A percentile compares a stretch with the other conserved stretches of the same genome.
phyloP scores from a whole-genome alignment of 2,888 invertebrate species.

The Tipula helvola region DNA sequence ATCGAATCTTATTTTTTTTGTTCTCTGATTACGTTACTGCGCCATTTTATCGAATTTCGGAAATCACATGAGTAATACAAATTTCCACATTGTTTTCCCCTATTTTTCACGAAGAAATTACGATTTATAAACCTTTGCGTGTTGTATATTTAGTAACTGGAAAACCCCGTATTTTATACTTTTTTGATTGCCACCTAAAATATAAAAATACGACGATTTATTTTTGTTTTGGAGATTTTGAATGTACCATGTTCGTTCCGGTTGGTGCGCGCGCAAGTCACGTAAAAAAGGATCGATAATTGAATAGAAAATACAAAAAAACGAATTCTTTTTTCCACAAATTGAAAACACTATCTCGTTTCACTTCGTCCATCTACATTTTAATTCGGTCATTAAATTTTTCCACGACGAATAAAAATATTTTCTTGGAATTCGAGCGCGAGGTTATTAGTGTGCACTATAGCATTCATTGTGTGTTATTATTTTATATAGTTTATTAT shows the following conservation, averaged over 20 bases:
- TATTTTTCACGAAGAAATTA: not conserved
- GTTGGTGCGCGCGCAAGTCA: not conserved
- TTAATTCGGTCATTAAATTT: not conserved
- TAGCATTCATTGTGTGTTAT: not conserved
- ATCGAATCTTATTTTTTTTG: not conserved
- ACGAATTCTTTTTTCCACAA: not conserved
- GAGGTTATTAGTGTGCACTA: not conserved
- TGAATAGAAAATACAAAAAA: not conserved
- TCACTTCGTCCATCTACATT: not conserved
- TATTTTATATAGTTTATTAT: not conserved
- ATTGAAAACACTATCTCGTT: not conserved
- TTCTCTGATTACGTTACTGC: not conserved
- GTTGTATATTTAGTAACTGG: not conserved
- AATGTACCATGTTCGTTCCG: not conserved
- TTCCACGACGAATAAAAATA: not conserved
- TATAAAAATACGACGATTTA: not conserved
- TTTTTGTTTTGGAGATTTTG: not conserved
- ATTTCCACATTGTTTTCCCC: not conserved
- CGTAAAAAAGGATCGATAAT: not conserved
- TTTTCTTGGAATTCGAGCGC: not conserved
- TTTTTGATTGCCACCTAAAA: not conserved
- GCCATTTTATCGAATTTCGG: not conserved
- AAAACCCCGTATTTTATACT: not conserved
- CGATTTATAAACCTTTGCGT: not conserved
- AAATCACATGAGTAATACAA: not conserved